These are phyloP conservation scores for Falco concolor DNA, from an alignment of 2,797 vertebrate genomes.

Conservation along the genomic window DNA sequence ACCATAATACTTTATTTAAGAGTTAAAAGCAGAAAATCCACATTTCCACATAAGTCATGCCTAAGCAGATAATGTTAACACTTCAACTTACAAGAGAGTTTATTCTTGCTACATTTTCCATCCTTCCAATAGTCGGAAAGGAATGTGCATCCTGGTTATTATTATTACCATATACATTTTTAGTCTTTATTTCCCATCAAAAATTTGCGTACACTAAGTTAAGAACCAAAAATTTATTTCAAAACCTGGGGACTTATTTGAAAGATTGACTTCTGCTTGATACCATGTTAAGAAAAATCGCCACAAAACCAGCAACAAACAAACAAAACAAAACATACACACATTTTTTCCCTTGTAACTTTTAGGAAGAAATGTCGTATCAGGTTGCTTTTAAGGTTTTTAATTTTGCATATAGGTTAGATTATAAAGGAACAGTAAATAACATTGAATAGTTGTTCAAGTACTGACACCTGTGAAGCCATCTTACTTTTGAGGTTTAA, in stretches of 20 bases:
- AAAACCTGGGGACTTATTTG: neutral
- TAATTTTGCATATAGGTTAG: neutral
- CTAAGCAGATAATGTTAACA: neutral
- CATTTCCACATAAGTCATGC: neutral
- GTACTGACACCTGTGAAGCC: neutral
- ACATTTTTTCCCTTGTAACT: neutral
- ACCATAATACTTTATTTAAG: slow-evolving; percentile 5
- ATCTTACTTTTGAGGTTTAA: neutral
- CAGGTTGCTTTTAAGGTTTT: neutral
- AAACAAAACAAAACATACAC: neutral
- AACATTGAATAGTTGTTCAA: neutral
- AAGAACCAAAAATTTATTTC: neutral
- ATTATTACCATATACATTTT: neutral
- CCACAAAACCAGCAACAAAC: neutral
- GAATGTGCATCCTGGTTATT: neutral
- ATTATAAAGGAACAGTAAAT: neutral
- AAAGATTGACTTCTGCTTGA: neutral
- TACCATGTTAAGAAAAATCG: neutral
- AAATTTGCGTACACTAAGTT: neutral
- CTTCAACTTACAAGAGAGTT: neutral
- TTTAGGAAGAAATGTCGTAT: neutral
- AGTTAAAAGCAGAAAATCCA: slow-evolving; percentile 20
- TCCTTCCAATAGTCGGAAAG: neutral
- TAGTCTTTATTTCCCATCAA: neutral
- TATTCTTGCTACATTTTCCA: neutral